A percentile compares a stretch with the other conserved stretches of the same genome.
These are phyloP conservation scores for Metopolophium dirhodum DNA, from an alignment of 1,140 invertebrate species.

Conservation along the genomic window DNA sequence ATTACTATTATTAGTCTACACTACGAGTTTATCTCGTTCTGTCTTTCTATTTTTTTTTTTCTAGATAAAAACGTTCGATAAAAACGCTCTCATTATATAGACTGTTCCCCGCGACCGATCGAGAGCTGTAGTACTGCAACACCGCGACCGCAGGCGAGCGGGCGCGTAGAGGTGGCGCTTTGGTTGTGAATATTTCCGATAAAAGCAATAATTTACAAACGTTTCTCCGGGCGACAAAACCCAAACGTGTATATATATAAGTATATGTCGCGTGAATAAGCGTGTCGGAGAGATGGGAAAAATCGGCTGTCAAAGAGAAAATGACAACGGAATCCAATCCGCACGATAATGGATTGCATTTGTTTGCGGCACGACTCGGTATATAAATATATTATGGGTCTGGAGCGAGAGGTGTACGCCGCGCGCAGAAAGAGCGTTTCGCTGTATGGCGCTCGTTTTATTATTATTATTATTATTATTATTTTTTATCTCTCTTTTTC, in stretches of 20 bases:
- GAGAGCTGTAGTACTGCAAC: too few relatives aligned
- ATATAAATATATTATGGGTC: constrained; percentile 12
- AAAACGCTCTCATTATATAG: background rate
- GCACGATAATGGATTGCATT: constrained; percentile 54
- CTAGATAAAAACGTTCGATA: background rate
- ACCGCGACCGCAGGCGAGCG: too few relatives aligned
- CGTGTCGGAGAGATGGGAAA: background rate
- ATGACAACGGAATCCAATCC: constrained; percentile 56
- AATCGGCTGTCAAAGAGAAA: constrained; percentile 55
- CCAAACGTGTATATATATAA: background rate
- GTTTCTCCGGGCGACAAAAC: constrained; percentile 9
- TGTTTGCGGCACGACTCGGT: constrained; percentile 38
- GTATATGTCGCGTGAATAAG: background rate
- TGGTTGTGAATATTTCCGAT: background rate
- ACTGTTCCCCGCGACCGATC: background rate
- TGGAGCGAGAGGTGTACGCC: background rate
- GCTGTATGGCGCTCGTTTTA: constrained; percentile 3
- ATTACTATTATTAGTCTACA: background rate
- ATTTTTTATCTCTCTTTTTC: background rate
- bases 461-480: background rate
- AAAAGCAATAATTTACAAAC: constrained; percentile 42
- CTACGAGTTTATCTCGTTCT: background rate
- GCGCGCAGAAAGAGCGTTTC: background rate
- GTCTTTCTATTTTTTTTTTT: background rate
- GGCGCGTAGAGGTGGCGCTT: background rate